Evolutionary conservation across 2,797 vertebrate species (phyloP).

Genomic region (Oceanodroma leucorhoa): DNA sequence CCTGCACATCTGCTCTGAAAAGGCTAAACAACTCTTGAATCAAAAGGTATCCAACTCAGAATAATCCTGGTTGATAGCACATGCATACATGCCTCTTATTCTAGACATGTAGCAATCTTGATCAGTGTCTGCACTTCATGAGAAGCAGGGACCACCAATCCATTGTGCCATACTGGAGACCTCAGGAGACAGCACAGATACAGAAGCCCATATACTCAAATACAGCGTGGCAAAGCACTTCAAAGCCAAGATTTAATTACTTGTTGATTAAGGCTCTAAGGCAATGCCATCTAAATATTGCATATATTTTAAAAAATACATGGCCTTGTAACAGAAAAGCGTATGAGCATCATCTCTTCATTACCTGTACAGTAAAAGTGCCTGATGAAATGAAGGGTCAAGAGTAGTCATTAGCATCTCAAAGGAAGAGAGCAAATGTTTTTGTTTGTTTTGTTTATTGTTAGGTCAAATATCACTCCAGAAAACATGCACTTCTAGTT

Average conservation of each 20-base stretch:
- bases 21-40: not conserved
- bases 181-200: not conserved
- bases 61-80: not conserved
- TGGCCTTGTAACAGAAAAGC: not conserved
- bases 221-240: fast-evolving
- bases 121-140: not conserved
- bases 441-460: not conserved
- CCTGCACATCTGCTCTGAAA: not conserved
- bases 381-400: not conserved
- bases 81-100: not conserved
- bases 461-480: not conserved
- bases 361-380: not conserved
- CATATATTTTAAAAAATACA: not conserved
- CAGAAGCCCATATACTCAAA: not conserved
- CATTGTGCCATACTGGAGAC: not conserved
- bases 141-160: not conserved
- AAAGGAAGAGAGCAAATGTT: not conserved
- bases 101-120: not conserved
- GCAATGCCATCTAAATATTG: not conserved
- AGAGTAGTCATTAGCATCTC: not conserved
- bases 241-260: not conserved
- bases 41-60: not conserved
- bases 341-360: not conserved
- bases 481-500: not conserved
- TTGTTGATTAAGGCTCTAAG: not conserved